phyloP scores from a whole-genome alignment of 1,140 invertebrate genomes.

The Trachymyrmex cornetzi region DNA sequence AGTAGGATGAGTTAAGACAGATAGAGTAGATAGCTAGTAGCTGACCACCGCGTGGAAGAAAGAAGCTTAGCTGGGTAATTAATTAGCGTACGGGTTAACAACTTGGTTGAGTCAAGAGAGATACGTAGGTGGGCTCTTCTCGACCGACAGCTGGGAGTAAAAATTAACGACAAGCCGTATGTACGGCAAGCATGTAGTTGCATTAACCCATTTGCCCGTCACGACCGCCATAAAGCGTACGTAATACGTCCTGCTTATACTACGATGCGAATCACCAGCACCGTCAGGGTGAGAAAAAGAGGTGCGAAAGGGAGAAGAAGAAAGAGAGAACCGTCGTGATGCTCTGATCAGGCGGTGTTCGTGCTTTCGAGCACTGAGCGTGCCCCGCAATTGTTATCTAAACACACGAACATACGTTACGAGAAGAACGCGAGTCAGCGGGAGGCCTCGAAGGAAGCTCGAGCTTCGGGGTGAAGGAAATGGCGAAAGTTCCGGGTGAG shows the following conservation, averaged over 20 bases:
- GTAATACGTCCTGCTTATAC: constrained; percentile 62
- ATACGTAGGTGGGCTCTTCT: constrained; percentile 65
- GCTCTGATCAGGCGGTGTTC: constrained; percentile 38
- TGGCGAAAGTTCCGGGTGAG: constrained; percentile 57
- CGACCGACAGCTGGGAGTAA: constrained; percentile 51
- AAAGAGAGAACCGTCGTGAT: constrained; percentile 16
- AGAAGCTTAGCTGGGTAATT: constrained; percentile 66
- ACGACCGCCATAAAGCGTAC: constrained; percentile 62
- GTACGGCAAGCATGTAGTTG: constrained; percentile 68
- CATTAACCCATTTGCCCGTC: constrained; percentile 73
- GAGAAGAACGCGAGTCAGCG: constrained; percentile 26
- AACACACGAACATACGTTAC: constrained; percentile 61
- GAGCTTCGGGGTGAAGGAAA: constrained; percentile 57
- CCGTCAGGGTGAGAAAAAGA: constrained; percentile 24
- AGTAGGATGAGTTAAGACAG: constrained; percentile 13
- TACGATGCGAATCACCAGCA: constrained; percentile 20
- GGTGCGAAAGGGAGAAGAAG: background rate
- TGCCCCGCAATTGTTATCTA: constrained; percentile 63
- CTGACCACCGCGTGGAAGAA: constrained; percentile 46
- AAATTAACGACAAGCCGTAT: constrained; percentile 64
- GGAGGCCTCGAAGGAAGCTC: constrained; percentile 44
- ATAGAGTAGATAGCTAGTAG: constrained; percentile 39
- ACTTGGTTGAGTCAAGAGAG: constrained; percentile 62
- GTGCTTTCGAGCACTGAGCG: constrained; percentile 61
- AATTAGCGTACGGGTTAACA: constrained; percentile 73